Percentiles rank a stretch among this genome's conserved stretches.
Evolutionary conservation across 2,888 invertebrate species (phyloP).

Genomic region (Gastracanthus pulcherrimus): DNA sequence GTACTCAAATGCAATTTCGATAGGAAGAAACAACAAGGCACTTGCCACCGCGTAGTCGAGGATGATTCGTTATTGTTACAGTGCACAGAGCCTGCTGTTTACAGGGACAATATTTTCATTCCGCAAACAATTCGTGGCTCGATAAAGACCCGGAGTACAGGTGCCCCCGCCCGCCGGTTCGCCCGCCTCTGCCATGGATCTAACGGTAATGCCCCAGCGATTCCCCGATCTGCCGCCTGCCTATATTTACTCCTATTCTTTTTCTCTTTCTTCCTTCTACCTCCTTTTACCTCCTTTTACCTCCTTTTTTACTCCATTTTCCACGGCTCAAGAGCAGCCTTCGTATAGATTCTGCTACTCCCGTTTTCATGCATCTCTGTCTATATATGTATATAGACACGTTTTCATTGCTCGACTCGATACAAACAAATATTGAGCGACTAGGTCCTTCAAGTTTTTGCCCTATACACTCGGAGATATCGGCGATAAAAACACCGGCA

Average conservation of each 20-base stretch:
- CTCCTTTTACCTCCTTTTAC: not conserved
- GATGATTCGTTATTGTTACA: conserved; percentile 57
- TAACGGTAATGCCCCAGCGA: conserved; percentile 62
- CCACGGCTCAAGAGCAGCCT: too few relatives aligned
- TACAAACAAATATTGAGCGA: too few relatives aligned
- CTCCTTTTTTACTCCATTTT: too few relatives aligned
- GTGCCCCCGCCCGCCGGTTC: conserved; percentile 40
- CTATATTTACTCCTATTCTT: not conserved
- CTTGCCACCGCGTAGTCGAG: conserved; percentile 55
- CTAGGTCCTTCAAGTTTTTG: too few relatives aligned
- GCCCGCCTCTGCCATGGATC: conserved; percentile 57
- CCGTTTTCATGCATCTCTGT: too few relatives aligned
- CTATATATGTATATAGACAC: too few relatives aligned
- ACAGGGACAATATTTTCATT: conserved; percentile 77
- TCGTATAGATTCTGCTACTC: too few relatives aligned
- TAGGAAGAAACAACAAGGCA: conserved; percentile 59
- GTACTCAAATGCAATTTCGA: conserved; percentile 58
- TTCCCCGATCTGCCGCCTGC: not conserved
- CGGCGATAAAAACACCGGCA: too few relatives aligned
- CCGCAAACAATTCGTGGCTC: conserved; percentile 76
- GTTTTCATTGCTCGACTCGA: too few relatives aligned
- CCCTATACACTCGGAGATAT: too few relatives aligned
- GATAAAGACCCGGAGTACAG: conserved; percentile 70
- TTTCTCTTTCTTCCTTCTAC: not conserved
- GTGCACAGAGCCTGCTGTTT: conserved; percentile 69